Base-by-base conservation (phyloP, 2,888 invertebrate species). In the Lycophotia porphyrea region DNA sequence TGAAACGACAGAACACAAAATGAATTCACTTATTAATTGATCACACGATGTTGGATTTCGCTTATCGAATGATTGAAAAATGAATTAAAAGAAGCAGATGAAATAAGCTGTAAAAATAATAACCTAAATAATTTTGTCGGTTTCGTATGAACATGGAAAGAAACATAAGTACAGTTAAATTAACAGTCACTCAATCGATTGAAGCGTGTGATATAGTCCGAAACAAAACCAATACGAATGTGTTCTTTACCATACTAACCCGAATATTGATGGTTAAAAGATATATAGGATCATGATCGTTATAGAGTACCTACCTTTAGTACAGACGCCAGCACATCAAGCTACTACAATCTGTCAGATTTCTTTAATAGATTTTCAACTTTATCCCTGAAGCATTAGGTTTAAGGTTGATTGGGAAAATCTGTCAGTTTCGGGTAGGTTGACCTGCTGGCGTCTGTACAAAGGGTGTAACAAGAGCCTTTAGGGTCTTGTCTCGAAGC, bases 171-270 rank as follows among this genome's bases (percentile, higher is more conserved):
- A n/a, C n/a, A n/a, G n/a, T n/a, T n/a, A n/a, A 31, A 58, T 31
- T 15, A 27, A 31, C 31, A 18, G 21, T 9, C 21, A 21, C 18
- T 27, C 27, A 55, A 27, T 27, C 24, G n/a, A 15, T 2, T 31
- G 58, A 18, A 31, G 8, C 31, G 31, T 31, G 18, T 15, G 27
- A 18, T 58, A 13, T 31, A 8, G 31, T 39, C 2, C n/a, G 13
- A 27, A 70, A 42, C 9, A n/a, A 68, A 21, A n/a, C 21, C 8
- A 69, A 44, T 44, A 44, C 15, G 34, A 67, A 69, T 44, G n/a
- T 55, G 27, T 18, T 55, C 27, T 55, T 55, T 52, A 13, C 2
- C 13, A 0, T 13, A 13, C 5, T 27, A 27, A 15, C 15, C 27
- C 27, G 55, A 55, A 55, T 55, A 27, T 9, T 49, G 52, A 52